Evolutionary conservation across 2,797 vertebrate genomes (phyloP), one percentile per base, ranked within the genome.

Genomic region (Hozukius guyotensis): DNA sequence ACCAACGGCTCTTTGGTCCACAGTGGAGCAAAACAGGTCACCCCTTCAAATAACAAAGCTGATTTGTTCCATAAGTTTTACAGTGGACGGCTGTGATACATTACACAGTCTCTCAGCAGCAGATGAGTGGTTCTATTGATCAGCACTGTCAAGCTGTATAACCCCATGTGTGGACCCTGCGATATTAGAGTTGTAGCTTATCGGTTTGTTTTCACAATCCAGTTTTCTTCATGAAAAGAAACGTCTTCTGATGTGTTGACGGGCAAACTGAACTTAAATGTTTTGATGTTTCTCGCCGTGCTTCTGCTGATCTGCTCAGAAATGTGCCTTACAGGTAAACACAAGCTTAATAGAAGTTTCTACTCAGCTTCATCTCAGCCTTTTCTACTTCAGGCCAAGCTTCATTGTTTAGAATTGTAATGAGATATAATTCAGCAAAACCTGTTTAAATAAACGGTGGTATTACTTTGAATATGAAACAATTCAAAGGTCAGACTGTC

Each of bases 41-140:
- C 68, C 63, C 46, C 36, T 62, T 74, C 81, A 85, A 83, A 91
- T 73, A 88, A 81, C 69, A 80, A 68, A 79, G 66, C 81, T 78
- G 83, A 85, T 87, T 84, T 69, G 87, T 87, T 83, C 63, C 61
- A 67, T 75, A 80, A 52, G 25, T 81, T 84, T 82, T 59, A 36
- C 74, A 14, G 74, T 72, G 57, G 55, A 69, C 11, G 14, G 77
- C 77, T 64, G 61, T 82, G 69, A 82, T 84, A 27, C 80, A 76
- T 67, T 71, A 69, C 76, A 69, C 68, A 59, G 72, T 66, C 71
- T 68, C 82, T 61, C 75, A 66, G 78, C 70, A 64, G 81, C 80
- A 86, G 75, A 87, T 82, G 75, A 87, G 77, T 79, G 74, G 9
- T 75, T 57, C 8, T 87, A 83, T 88, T 82, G 85, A 91, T 89